Evolutionary conservation across 2,888 invertebrate genomes (phyloP).

Genomic region (Ypsolopha sequella): DNA sequence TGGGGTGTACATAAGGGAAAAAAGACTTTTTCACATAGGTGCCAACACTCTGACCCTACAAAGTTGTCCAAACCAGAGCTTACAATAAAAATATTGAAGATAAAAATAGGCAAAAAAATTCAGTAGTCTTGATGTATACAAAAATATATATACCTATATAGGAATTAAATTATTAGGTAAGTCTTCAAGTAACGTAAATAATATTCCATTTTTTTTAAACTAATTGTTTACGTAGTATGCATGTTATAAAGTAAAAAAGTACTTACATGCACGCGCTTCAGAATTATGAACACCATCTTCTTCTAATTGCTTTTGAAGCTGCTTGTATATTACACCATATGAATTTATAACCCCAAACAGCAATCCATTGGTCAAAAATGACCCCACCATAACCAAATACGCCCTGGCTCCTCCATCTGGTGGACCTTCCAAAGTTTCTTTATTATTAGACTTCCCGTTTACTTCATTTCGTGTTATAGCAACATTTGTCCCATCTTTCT

Average conservation of each 20-base stretch:
- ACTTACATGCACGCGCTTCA: slow-evolving; percentile 87
- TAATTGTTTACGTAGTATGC: too few relatives aligned
- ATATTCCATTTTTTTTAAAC: too few relatives aligned
- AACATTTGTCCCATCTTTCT: slow-evolving; percentile 10
- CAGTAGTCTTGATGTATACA: not conserved
- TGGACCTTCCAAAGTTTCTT: slow-evolving; percentile 37
- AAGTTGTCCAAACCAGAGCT: too few relatives aligned
- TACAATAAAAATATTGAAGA: too few relatives aligned
- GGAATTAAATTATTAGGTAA: too few relatives aligned
- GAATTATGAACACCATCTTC: slow-evolving; percentile 77
- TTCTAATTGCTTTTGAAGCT: slow-evolving; percentile 74
- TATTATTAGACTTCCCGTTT: slow-evolving; percentile 25
- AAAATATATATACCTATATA: not conserved
- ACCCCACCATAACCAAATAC: slow-evolving; percentile 85
- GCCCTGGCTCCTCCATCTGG: slow-evolving; percentile 86
- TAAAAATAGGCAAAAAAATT: too few relatives aligned
- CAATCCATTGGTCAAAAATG: slow-evolving; percentile 91
- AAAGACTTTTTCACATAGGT: too few relatives aligned
- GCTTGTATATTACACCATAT: slow-evolving; percentile 83
- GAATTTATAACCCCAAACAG: slow-evolving; percentile 93
- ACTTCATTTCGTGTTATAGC: slow-evolving; percentile 20
- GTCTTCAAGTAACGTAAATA: too few relatives aligned
- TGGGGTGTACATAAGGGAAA: too few relatives aligned
- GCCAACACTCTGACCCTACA: too few relatives aligned
- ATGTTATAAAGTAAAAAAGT: not conserved